Base-by-base conservation (phyloP, 1,140 invertebrate genomes). In the Coelopa frigida region DNA sequence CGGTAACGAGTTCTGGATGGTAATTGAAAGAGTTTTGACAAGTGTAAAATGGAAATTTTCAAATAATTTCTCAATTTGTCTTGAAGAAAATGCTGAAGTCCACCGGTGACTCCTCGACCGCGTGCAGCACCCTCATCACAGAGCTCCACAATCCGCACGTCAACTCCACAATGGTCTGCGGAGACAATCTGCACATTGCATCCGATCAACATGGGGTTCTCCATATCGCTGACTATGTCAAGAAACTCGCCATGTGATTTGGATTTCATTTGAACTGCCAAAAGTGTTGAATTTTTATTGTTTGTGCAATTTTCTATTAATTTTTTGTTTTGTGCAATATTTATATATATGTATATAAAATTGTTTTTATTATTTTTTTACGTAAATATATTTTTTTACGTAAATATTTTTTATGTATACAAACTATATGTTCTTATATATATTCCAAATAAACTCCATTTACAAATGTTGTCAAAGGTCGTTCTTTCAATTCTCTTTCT, bases 91-190 rank as follows among this genome's bases (percentile, higher is more conserved):
- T 61, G 52, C 52, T 67, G 0, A 56, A 57, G 11, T 64, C 63
- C 15, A 64, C 79, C 5, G 78, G 80, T 0, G 80, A 83, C 54
- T 73, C 81, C 0, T 80, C 81, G 0, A 78, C 81, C 0, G 81
- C 75, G 0, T 77, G 74, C 45, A 78, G 76, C 26, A 74, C 69
- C 0, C 72, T 79, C 41, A 71, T 80, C 23, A 51, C 76, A 0
- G 78, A 80, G 57, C 55, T 80, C 4, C 78, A 79, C 52, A 80
- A 78, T 53, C 64, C 73, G 2, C 62, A 72, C 44, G 78, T 80
- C 23, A 80, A 80, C 51, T 57, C 59, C 15, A 57, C 60, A 11
- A 65, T 57, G 48, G 71, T 73, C 7, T 69, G 61, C 47, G 74
- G 72, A 2, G 36, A 52, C 3, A 76, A 73, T 51, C 57, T 78